Conservation (phyloP, 2,797 vertebrate genomes). For the Onychomys arenicola region DNA sequence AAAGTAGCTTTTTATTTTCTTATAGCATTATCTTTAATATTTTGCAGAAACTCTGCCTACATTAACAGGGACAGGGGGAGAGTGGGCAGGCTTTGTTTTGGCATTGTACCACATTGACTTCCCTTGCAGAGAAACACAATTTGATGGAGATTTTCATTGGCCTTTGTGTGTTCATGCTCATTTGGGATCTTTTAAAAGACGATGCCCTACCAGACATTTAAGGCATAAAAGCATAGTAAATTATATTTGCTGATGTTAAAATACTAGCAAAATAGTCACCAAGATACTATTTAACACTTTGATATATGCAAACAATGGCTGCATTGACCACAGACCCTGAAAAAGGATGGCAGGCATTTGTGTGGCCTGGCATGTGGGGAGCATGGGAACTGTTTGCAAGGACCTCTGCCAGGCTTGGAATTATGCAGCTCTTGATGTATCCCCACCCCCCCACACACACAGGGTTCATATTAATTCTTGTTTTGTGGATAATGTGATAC, state of each 20-base stretch:
- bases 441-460: background rate
- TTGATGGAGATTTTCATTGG: background rate
- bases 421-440: background rate
- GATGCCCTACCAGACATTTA: background rate
- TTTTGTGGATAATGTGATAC: background rate
- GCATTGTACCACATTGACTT: background rate
- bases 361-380: background rate
- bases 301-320: background rate
- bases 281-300: background rate
- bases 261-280: slow-evolving; percentile 9
- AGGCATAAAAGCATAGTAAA: slow-evolving; percentile 5
- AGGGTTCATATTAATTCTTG: background rate
- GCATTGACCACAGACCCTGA: background rate
- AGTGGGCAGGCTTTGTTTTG: background rate
- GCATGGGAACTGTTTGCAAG: background rate
- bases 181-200: background rate
- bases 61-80: background rate
- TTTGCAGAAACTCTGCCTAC: slow-evolving; percentile 47
- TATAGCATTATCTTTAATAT: slow-evolving; percentile 52
- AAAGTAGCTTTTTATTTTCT: slow-evolving; percentile 57
- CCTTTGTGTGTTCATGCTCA: background rate
- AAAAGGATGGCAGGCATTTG: background rate
- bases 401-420: background rate
- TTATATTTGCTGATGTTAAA: background rate
- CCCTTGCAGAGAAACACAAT: background rate